These are phyloP conservation scores for Caenorhabditis drosophilae DNA, from an alignment of 2,888 invertebrate genomes.

Conservation along the genomic window DNA sequence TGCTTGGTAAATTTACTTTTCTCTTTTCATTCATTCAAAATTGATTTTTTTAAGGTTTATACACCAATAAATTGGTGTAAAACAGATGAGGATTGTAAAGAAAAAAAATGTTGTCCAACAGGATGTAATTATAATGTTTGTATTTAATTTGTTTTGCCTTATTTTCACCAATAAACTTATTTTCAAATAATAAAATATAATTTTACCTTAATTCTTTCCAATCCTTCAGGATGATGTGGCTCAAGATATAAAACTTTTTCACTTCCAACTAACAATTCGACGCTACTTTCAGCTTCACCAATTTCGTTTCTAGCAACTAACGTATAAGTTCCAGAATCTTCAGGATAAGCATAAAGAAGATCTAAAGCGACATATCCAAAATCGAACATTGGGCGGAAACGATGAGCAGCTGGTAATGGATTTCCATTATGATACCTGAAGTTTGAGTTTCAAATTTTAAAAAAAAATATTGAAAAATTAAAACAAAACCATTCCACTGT, in stretches of 20 bases:
- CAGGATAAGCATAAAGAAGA: slow-evolving; percentile 91
- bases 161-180: slow-evolving; percentile 6
- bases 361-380: slow-evolving; percentile 98
- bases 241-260: slow-evolving; percentile 77
- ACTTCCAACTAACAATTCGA: slow-evolving; percentile 55
- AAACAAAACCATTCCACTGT: slow-evolving; percentile 74
- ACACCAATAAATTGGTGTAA: slow-evolving; percentile 40
- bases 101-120: slow-evolving; percentile 40
- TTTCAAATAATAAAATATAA: slow-evolving; percentile 1
- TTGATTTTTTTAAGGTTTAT: slow-evolving; percentile 8
- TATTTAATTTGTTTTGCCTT: slow-evolving; percentile 10
- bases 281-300: slow-evolving; percentile 74
- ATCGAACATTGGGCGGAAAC: slow-evolving; percentile 80
- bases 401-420: slow-evolving; percentile 81
- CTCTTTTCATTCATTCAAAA: background rate
- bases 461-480: background rate
- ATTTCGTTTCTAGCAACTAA: slow-evolving; percentile 78
- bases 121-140: slow-evolving; percentile 43
- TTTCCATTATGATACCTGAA: slow-evolving; percentile 84
- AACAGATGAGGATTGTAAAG: slow-evolving; percentile 33
- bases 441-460: background rate
- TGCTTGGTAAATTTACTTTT: slow-evolving; percentile 28
- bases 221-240: slow-evolving; percentile 77
- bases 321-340: slow-evolving; percentile 92
- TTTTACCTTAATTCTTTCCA: slow-evolving; percentile 45